Base-by-base conservation (phyloP, 2,113 vertebrate species). In the Tricholaema leucomelas region DNA sequence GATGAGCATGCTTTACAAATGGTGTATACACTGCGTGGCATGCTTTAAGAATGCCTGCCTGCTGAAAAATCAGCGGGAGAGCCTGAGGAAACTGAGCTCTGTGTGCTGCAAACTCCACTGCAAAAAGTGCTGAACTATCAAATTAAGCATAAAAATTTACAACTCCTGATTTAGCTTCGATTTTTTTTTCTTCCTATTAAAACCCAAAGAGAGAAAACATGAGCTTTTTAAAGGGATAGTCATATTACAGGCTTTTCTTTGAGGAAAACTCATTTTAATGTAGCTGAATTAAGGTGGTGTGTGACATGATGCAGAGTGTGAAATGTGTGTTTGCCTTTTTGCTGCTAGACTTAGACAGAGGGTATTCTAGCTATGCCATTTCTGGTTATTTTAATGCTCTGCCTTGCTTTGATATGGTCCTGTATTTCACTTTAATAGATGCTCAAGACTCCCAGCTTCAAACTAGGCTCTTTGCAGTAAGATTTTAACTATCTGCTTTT, bases 101-200 rank as follows among this genome's bases (percentile, higher is more conserved):
- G 27, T 91, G 52, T 85, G 90, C 69, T 96, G 91, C 77, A 96
- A 85, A 93, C 85, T 89, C 76, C 81, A 58, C 81, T 89, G 69
- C 61, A 85, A 92, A 97, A 97, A 97, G 92, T 97, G 84, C 81
- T 97, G 72, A 96, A 44, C 93, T 97, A 95, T 93, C 80, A 91
- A 85, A 96, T 94, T 94, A 90, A 65, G 46, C 77, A 80, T 59
- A 40, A 84, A 94, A 95, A 73, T 90, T 46, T 88, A 83, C 91
- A 88, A 46, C 80, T 96, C 66, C 71, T 92, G 81, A 80, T 93
- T 93, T 74, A 94, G 12, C 77, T 52, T 76, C 40, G 14, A 40
- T 40, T 33, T 23, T 42, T 69, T 93, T 85, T 92, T 69, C 31
- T 85, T 94, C 71, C 13, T 87, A 63, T 81, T 91, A 85, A 93